Evolutionary conservation across 2,888 invertebrate species (phyloP), one percentile per base, ranked within the genome.

Genomic region (Epinotia bilunana): DNA sequence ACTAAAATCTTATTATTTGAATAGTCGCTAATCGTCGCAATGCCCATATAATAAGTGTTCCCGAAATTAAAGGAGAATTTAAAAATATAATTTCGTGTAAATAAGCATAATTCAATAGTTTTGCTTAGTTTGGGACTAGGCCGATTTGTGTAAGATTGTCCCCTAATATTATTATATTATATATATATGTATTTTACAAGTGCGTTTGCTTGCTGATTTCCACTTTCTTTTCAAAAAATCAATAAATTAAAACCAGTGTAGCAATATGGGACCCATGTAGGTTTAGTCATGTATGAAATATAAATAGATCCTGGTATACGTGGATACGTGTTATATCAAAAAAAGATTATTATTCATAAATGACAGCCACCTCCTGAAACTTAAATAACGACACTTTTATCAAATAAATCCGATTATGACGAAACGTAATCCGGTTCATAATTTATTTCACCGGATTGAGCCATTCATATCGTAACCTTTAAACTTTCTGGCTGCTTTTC

Each of bases 371-470:
- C 13, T 58, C 18, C 43, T 70, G 58, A 9, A 57, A 43, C 57
- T 57, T 33, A 64, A 69, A 28, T 68, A 46, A 57, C 60, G 13
- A 46, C n/a, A 67, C 43, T 39, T 58, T 70, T 58, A 63, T 58
- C 20, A 16, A 39, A 33, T 74, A 7, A 64, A 74, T 63, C 33
- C 33, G 63, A 64, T 58, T 74, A 68, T 53, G 28, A 58, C 16
- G 4, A 9, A 20, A 43, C 16, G 20, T 43, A 43, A 64, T 60
- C 7, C n/a, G 57, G 43, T 64, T 53, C 3, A 53, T 16, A 33
- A 39, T 23, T 69, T 58, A 58, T 70, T 70, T 65, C 70, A 65
- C 39, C 20, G 16, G 39, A 74, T 70, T 70, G 63, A 70, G 58
- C 64, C 58, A 70, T 20, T 49, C 39, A 1, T 28, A 69, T 57